Conservation (phyloP, 2,797 vertebrate genomes). For the Sebastes baramenuke region DNA sequence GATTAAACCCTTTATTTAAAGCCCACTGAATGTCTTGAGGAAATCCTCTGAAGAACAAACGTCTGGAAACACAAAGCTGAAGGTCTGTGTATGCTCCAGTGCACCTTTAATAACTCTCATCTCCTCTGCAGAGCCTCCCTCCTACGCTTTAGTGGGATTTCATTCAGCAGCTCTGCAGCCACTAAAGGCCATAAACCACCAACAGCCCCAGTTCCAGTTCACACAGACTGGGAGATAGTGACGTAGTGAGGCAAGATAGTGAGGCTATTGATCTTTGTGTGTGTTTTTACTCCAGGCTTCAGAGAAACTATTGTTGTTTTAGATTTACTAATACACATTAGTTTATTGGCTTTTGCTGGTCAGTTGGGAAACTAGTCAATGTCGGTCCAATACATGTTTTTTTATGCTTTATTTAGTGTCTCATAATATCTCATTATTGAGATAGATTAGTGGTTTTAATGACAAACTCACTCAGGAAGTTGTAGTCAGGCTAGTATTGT, state of each 20-base stretch:
- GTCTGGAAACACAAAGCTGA: background rate
- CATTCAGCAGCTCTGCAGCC: slow-evolving; percentile 12
- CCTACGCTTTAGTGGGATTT: background rate
- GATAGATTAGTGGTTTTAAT: too few relatives aligned
- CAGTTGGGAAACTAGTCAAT: background rate
- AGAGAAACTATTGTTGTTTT: slow-evolving; percentile 12
- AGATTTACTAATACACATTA: slow-evolving; percentile 1
- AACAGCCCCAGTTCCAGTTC: background rate
- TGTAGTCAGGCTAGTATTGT: too few relatives aligned
- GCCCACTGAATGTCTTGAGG: background rate
- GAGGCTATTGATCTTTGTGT: slow-evolving; percentile 27
- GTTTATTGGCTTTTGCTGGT: slow-evolving; percentile 13
- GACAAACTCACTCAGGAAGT: too few relatives aligned
- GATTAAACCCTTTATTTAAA: slow-evolving; percentile 8
- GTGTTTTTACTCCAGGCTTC: background rate
- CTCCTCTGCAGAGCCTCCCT: background rate
- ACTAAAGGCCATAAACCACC: slow-evolving; percentile 11
- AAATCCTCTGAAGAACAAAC: background rate
- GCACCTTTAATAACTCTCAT: slow-evolving; percentile 39
- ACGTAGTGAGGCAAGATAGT: background rate
- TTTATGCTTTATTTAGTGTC: background rate
- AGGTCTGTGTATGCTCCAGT: slow-evolving; percentile 17
- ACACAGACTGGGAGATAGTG: background rate
- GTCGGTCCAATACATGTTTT: background rate
- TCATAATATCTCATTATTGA: background rate